Conservation (phyloP, 2,888 invertebrate species). For the Aleiodes testaceus region DNA sequence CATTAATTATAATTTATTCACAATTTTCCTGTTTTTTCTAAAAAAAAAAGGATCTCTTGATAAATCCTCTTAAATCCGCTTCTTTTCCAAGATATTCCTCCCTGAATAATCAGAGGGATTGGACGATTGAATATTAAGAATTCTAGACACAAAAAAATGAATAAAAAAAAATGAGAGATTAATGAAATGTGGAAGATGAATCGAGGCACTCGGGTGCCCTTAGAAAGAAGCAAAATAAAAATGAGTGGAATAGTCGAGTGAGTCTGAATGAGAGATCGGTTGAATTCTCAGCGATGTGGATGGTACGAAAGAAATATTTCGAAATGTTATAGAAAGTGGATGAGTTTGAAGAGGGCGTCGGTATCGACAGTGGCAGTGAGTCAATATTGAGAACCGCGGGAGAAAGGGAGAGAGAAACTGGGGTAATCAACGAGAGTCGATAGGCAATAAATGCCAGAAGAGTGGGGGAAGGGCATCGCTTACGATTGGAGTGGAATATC, state of each 20-base stretch:
- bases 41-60: too few species aligned
- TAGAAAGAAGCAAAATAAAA: neutral
- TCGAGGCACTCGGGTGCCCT: neutral
- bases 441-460: conserved; percentile 47
- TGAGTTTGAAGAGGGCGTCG: conserved; percentile 25
- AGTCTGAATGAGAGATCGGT: conserved; percentile 12
- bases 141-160: too few species aligned
- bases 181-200: too few species aligned
- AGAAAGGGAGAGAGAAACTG: conserved; percentile 27
- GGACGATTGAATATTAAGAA: too few species aligned
- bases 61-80: too few species aligned
- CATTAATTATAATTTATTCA: too few species aligned
- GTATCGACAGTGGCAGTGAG: conserved; percentile 39
- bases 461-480: conserved; percentile 44
- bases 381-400: conserved; percentile 50
- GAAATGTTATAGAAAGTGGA: conserved; percentile 34
- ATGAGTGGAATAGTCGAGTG: conserved; percentile 20
- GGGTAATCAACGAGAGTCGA: conserved; percentile 49
- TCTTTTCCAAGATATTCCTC: too few species aligned
- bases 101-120: too few species aligned
- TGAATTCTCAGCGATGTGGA: conserved; percentile 24
- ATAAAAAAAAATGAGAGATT: too few species aligned
- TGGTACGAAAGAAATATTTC: conserved; percentile 38
- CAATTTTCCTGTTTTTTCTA: too few species aligned
- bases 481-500: conserved; percentile 47